These are phyloP conservation scores for Serinus canaria DNA, from an alignment of 2,113 vertebrate species.

Conservation along the genomic window DNA sequence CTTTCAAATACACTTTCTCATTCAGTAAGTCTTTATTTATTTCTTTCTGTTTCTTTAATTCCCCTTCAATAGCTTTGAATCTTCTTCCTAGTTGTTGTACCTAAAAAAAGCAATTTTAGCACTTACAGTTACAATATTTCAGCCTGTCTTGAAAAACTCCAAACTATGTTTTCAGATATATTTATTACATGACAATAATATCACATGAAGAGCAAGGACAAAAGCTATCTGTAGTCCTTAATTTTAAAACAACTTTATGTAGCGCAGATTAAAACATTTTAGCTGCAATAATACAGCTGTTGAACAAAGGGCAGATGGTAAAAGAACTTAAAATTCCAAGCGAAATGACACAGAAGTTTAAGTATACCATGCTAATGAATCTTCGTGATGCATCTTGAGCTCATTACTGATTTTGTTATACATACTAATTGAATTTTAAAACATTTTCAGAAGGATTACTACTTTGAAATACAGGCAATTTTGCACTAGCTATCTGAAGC, in stretches of 20 bases:
- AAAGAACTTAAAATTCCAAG: conserved; percentile 63
- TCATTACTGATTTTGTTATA: conserved; percentile 27
- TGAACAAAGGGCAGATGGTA: conserved; percentile 68
- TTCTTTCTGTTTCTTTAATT: conserved; percentile 76
- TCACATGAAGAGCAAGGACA: conserved; percentile 52
- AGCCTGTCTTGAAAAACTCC: neutral
- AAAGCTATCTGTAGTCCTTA: conserved; percentile 49
- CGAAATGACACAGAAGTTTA: conserved; percentile 64
- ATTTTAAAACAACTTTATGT: conserved; percentile 60
- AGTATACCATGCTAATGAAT: conserved; percentile 38
- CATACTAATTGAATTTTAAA: conserved; percentile 17
- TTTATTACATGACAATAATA: conserved; percentile 44
- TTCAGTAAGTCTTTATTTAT: conserved; percentile 76
- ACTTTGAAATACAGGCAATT: neutral
- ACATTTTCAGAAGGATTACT: neutral
- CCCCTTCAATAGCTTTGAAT: conserved; percentile 76
- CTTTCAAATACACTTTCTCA: conserved; percentile 74
- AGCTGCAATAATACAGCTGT: conserved; percentile 71
- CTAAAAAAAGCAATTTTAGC: conserved; percentile 62
- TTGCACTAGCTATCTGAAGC: neutral
- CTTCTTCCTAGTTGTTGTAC: conserved; percentile 80
- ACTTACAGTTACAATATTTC: neutral
- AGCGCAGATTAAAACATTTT: conserved; percentile 55
- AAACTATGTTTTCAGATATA: neutral
- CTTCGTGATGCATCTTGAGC: conserved; percentile 30